Evolutionary conservation across 2,888 invertebrate species (phyloP).

Genomic region (Rotaria sp.): DNA sequence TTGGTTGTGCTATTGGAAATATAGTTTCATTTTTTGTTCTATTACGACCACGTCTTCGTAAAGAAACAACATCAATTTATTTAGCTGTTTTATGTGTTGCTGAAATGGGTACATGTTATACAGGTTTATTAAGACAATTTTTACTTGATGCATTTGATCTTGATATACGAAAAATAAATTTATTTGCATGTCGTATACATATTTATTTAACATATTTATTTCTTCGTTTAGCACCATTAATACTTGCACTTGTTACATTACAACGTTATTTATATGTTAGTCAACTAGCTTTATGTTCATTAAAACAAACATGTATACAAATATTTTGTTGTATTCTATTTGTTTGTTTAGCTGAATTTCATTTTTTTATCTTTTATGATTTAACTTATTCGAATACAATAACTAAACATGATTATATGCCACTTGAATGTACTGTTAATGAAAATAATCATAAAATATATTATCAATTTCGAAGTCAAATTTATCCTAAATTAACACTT

Average conservation of each 20-base stretch:
- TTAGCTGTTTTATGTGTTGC: constrained; percentile 22
- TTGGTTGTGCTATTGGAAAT: neutral
- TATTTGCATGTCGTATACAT: constrained; percentile 22
- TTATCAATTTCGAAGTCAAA: neutral
- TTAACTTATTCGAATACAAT: neutral
- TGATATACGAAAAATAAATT: neutral
- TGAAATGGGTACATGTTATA: constrained; percentile 18
- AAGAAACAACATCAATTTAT: constrained; percentile 12
- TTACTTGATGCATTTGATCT: neutral
- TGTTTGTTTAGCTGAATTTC: neutral
- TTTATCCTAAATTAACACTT: neutral
- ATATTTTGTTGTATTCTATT: neutral
- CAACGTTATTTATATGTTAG: constrained; percentile 25
- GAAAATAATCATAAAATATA: neutral
- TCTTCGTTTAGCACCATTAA: neutral
- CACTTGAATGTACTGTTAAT: neutral
- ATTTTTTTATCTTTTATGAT: neutral
- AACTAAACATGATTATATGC: neutral
- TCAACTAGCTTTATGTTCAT: neutral
- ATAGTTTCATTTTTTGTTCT: neutral
- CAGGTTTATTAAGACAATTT: constrained; percentile 18
- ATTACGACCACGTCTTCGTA: neutral
- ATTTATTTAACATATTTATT: constrained; percentile 9
- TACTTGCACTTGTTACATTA: neutral
- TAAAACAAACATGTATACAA: neutral